These are phyloP conservation scores for Drosophila mulleri DNA, from an alignment of 2,888 invertebrate genomes.

Conservation along the genomic window DNA sequence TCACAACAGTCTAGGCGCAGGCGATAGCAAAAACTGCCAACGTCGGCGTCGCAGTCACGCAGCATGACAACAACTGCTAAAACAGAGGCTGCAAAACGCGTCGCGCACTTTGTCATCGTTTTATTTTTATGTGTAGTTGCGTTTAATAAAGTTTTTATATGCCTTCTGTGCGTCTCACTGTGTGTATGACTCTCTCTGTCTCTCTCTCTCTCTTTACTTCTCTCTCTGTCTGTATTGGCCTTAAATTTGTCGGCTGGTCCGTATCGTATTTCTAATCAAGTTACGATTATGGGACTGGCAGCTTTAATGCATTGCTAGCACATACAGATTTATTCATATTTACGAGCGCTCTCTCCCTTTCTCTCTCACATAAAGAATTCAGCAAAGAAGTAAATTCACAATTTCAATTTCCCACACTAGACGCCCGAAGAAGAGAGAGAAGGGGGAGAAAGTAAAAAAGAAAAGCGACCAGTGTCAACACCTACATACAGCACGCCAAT, in stretches of 20 bases:
- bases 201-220: too few species aligned
- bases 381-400: slow-evolving; percentile 70
- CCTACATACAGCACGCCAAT: slow-evolving; percentile 60
- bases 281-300: slow-evolving; percentile 62
- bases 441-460: slow-evolving; percentile 17
- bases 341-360: slow-evolving; percentile 39
- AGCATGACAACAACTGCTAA: slow-evolving; percentile 52
- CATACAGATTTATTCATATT: slow-evolving; percentile 67
- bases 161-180: slow-evolving; percentile 1
- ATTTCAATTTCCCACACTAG: slow-evolving; percentile 67
- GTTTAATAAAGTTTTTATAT: slow-evolving; percentile 79
- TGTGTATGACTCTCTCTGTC: neutral
- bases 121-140: slow-evolving; percentile 79
- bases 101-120: slow-evolving; percentile 79
- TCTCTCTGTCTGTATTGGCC: slow-evolving; percentile 5
- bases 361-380: slow-evolving; percentile 65
- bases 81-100: slow-evolving; percentile 35
- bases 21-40: slow-evolving; percentile 32
- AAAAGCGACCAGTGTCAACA: slow-evolving; percentile 54
- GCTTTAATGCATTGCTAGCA: slow-evolving; percentile 59
- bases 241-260: slow-evolving; percentile 26
- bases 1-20: neutral
- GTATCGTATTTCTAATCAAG: slow-evolving; percentile 69
- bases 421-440: neutral
- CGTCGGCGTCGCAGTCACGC: slow-evolving; percentile 50